Base-by-base conservation (phyloP, 2,888 invertebrate species). In the Cheilosia vernalis region DNA sequence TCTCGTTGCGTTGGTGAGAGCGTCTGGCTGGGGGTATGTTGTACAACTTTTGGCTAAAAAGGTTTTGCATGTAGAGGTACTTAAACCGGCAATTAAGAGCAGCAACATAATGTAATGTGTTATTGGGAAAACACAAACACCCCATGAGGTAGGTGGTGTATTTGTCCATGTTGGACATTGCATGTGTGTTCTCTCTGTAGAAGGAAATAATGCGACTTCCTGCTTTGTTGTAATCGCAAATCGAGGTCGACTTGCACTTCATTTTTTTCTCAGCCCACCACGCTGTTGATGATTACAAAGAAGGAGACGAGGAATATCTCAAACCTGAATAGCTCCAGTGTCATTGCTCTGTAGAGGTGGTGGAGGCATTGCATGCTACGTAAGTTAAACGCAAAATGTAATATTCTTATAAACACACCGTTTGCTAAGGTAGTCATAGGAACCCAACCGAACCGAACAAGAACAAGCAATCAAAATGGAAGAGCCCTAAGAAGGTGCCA, bases 401-500 rank as follows among this genome's bases (percentile, higher is more conserved):
- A 72, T 60, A 37, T 85, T 77, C 72, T 74, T 58, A 61, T 30
- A 69, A 4, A 69, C 49, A 84, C 55, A 67, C 66, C 49, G 61
- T 85, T 85, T 67, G 76, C 81, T 63, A 61, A 81, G 61, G 61
- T 64, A 80, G 66, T 63, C 51, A 27, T 51, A 61, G 27, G 15
- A 51, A 24, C 51, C 24, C 30, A 63, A 24, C 21, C 60, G 19
- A 58, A 61, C 21, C 42, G 61, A 19, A 15, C 19, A 42, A 60
- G 37, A 42, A 42, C 24, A 21, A 24, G 51, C 51, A 60, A 24
- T 24, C 13, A 13, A 73, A 58, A 49, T 64, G 66, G 74, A 74
- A 74, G 81, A 81, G 55, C 80, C 78, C 37, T 73, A 81, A 76
- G 81, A 76, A 81, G 81, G 72, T 85, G 77, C 76, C 81, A 81